Evolutionary conservation across 1,140 invertebrate species (phyloP).

Genomic region (Lepidurus couesii): DNA sequence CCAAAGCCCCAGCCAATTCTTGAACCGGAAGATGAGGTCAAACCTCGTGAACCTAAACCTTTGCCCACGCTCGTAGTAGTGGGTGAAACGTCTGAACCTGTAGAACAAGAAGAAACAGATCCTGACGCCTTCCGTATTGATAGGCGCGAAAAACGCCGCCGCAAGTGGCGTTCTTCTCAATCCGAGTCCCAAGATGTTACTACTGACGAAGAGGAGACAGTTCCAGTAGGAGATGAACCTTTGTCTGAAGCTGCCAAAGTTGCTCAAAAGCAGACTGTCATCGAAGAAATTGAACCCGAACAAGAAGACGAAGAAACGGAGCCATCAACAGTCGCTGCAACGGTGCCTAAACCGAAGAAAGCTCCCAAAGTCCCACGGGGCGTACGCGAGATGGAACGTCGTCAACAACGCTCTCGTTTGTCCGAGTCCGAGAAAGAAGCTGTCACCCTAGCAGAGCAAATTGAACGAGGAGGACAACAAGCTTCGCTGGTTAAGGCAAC

Average conservation of each 20-base stretch:
- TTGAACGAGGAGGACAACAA: conserved; percentile 31
- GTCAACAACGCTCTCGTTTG: conserved; percentile 35
- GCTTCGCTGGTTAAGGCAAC: background rate
- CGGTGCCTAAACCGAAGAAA: conserved; percentile 27
- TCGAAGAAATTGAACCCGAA: conserved; percentile 23
- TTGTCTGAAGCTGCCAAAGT: conserved; percentile 11
- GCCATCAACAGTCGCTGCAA: background rate
- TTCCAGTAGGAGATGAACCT: background rate
- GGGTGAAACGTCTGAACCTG: conserved; percentile 34
- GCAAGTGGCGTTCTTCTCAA: conserved; percentile 38
- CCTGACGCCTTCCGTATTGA: conserved; percentile 36
- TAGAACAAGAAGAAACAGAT: conserved; percentile 37
- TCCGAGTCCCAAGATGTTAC: conserved; percentile 37
- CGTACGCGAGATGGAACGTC: conserved; percentile 31
- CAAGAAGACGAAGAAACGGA: conserved; percentile 26
- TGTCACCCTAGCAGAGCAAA: conserved; percentile 37
- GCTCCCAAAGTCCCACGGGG: conserved; percentile 13
- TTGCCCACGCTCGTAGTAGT: conserved; percentile 36
- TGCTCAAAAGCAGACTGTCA: background rate
- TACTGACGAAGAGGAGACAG: conserved; percentile 32
- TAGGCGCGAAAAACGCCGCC: conserved; percentile 37
- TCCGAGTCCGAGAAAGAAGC: conserved; percentile 37
- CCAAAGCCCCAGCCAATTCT: conserved; percentile 29
- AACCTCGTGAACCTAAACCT: conserved; percentile 35
- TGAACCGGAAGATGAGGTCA: conserved; percentile 34